phyloP scores from a whole-genome alignment of 2,113 vertebrate genomes.

The Orthonyx spaldingii region DNA sequence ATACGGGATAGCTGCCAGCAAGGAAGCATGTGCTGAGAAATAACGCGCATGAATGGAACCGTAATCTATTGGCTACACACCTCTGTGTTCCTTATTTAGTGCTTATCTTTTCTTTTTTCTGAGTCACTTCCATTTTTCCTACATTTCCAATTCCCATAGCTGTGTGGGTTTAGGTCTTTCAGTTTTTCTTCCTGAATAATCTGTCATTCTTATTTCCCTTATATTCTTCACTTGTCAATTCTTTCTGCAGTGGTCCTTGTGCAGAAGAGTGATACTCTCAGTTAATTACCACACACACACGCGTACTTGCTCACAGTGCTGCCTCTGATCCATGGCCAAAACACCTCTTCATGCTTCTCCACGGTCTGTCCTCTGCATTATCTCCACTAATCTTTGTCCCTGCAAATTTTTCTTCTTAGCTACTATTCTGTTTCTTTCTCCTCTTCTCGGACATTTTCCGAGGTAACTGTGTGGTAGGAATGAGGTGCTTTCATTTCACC shows the following conservation, averaged over 20 bases:
- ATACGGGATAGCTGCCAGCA: not conserved
- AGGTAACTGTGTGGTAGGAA: not conserved
- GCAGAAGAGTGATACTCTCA: not conserved
- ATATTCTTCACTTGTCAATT: not conserved
- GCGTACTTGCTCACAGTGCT: no score
- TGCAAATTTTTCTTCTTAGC: not conserved
- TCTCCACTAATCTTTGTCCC: not conserved
- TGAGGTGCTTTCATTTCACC: not conserved
- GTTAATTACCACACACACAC: not conserved
- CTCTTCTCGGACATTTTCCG: not conserved
- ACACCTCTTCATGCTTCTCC: not conserved
- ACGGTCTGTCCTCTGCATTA: not conserved
- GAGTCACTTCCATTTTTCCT: not conserved
- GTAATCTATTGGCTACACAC: not conserved
- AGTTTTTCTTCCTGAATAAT: not conserved
- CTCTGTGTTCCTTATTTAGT: not conserved
- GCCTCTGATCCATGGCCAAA: not conserved
- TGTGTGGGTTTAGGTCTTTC: not conserved
- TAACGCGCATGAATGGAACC: not conserved
- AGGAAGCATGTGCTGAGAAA: not conserved
- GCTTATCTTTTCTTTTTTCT: not conserved
- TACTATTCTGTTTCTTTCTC: not conserved
- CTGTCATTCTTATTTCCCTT: not conserved
- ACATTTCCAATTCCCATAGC: not conserved
- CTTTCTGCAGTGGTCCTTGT: not conserved